Base-by-base conservation (phyloP, 2,113 vertebrate species). In the Callorhinus ursinus region DNA sequence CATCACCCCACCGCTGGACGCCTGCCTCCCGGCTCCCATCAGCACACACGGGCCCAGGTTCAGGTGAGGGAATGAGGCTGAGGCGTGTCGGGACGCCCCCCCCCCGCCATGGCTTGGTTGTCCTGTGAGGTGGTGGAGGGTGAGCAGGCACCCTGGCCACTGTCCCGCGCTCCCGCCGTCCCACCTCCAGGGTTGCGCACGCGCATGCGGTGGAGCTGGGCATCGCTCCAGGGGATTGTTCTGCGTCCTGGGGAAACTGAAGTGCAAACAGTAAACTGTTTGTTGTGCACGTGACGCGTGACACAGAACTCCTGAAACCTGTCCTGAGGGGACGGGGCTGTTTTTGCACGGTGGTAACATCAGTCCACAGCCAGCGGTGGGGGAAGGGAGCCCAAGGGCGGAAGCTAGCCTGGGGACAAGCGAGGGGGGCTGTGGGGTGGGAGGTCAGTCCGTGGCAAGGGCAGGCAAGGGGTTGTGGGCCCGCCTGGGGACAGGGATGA, bases 1-100 rank as follows among this genome's bases (percentile, higher is more conserved):
- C 11, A 0, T 49, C 39, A 19, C 26, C 46, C 49, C 0, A 0
- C 13, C 0, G 0, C 53, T 12, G 4, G n/a, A 39, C 24, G 28
- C 18, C 33, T 69, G 76, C 2, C 16, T 57, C n/a, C 39, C 7
- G 28, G 63, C 39, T 65, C 59, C 90, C 7, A 0, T 24, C n/a
- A 22, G 19, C 31, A 24, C 61, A 55, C 4, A 4, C 0, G 2
- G 8, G 46, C 69, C 33, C 11, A 8, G 42, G 16, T n/a, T 49
- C 10, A 28, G 28, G 42, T 2, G 11, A 7, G 9, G 42, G 77
- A 55, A 16, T 0, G 1, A 31, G 31, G n/a, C 21, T 19, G 14
- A 28, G 65, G 33, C 1, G 1, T 26, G 19, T 61, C 5, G 5
- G 51, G 65, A 39, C 36, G n/a, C 36, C 36, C 4, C 1, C 14